These are phyloP conservation scores for Ridgeia piscesae DNA, from an alignment of 1,140 invertebrate genomes.

Conservation along the genomic window DNA sequence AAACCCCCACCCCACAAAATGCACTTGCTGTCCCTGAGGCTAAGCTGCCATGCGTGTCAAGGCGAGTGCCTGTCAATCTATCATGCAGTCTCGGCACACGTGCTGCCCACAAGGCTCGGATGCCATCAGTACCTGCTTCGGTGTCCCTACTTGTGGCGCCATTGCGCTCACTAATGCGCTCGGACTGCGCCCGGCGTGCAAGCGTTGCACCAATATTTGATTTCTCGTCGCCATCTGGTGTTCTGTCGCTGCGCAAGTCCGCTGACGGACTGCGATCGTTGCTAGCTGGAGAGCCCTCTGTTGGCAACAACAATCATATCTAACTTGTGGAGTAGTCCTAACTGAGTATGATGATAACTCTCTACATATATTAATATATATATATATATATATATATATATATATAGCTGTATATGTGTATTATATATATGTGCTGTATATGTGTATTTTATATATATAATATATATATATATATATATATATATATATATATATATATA, in stretches of 20 bases:
- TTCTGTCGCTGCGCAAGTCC: neutral
- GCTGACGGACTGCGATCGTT: neutral
- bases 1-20: no score
- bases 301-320: neutral
- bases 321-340: neutral
- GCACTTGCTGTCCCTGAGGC: neutral
- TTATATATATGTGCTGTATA: no score
- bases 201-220: neutral
- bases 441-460: no score
- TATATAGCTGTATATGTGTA: no score
- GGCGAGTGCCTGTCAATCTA: neutral
- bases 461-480: no score
- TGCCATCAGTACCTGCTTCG: neutral
- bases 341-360: no score
- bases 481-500: no score
- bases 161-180: neutral
- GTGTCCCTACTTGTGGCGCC: neutral
- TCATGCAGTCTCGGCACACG: neutral
- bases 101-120: neutral
- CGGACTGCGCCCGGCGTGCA: neutral
- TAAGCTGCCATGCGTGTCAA: neutral
- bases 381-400: no score
- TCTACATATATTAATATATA: no score
- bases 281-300: neutral
- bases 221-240: neutral